Conservation (phyloP, 2,113 vertebrate genomes). For the Odocoileus virginianus region DNA sequence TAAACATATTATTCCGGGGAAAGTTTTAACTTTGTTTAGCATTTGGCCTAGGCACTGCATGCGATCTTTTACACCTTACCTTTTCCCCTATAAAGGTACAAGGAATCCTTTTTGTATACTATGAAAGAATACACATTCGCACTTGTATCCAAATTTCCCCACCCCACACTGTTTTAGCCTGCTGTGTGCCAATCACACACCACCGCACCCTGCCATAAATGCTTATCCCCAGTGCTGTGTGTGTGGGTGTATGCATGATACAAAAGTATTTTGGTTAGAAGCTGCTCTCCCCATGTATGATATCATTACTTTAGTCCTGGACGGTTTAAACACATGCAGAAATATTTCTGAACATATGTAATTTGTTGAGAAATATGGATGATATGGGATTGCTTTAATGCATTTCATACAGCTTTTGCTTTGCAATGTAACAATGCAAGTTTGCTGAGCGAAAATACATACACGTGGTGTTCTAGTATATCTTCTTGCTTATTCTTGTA, state of each 20-base stretch:
- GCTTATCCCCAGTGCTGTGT: background rate
- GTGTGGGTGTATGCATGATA: constrained; percentile 32
- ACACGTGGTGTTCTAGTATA: background rate
- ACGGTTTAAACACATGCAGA: background rate
- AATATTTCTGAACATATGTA: background rate
- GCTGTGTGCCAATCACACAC: background rate
- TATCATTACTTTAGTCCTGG: background rate
- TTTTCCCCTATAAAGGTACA: background rate
- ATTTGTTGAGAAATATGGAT: background rate
- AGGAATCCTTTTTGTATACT: background rate
- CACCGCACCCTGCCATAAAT: background rate
- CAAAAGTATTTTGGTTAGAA: background rate
- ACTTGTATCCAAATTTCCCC: constrained; percentile 47
- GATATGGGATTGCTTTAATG: background rate
- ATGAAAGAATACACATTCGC: background rate
- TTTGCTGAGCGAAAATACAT: constrained; percentile 15
- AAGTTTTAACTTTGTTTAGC: background rate
- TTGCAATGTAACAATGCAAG: background rate
- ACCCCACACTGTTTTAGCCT: constrained; percentile 62
- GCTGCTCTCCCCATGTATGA: background rate
- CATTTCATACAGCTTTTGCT: constrained; percentile 49
- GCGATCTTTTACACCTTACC: background rate
- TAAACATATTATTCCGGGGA: background rate
- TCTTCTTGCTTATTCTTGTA: background rate
- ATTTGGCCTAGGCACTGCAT: background rate